Conservation (phyloP, 2,888 invertebrate species). For the Criorhina ranunculi region DNA sequence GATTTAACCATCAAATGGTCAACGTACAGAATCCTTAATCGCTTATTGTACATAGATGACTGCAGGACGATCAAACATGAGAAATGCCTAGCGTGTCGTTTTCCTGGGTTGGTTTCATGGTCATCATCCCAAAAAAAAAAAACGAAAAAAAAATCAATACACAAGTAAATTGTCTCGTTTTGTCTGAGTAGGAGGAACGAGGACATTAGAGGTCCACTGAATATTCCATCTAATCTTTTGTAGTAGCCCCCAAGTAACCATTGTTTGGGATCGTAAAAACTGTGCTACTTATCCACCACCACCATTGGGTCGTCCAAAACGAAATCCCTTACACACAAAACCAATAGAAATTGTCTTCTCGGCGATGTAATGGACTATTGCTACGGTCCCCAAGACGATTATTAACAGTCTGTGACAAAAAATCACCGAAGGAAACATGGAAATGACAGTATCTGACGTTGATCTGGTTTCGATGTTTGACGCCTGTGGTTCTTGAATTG, state of each 20-base stretch:
- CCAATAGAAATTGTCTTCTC: slow-evolving; percentile 29
- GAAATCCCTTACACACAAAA: slow-evolving; percentile 18
- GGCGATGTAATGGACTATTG: slow-evolving; percentile 14
- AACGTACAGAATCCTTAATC: slow-evolving; percentile 64
- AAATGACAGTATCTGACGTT: background rate
- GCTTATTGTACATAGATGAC: slow-evolving; percentile 30
- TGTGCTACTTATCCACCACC: slow-evolving; percentile 49
- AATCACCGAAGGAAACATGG: slow-evolving; percentile 10
- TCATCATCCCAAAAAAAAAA: background rate
- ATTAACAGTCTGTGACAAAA: slow-evolving; percentile 47
- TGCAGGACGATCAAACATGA: slow-evolving; percentile 59
- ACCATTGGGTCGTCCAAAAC: background rate
- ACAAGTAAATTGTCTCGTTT: slow-evolving; percentile 72
- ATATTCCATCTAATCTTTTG: slow-evolving; percentile 71
- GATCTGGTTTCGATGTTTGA: background rate
- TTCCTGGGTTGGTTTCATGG: slow-evolving; percentile 15
- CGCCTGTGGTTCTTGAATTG: background rate
- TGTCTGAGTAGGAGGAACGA: slow-evolving; percentile 48
- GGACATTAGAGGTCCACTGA: slow-evolving; percentile 54
- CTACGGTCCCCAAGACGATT: slow-evolving; percentile 39
- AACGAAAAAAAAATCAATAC: slow-evolving; percentile 60
- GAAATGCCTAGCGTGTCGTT: slow-evolving; percentile 50
- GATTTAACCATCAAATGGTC: slow-evolving; percentile 69
- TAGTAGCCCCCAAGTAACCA: slow-evolving; percentile 67
- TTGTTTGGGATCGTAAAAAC: slow-evolving; percentile 58